These are phyloP conservation scores for Scomber scombrus DNA, from an alignment of 2,113 vertebrate genomes.

Conservation along the genomic window DNA sequence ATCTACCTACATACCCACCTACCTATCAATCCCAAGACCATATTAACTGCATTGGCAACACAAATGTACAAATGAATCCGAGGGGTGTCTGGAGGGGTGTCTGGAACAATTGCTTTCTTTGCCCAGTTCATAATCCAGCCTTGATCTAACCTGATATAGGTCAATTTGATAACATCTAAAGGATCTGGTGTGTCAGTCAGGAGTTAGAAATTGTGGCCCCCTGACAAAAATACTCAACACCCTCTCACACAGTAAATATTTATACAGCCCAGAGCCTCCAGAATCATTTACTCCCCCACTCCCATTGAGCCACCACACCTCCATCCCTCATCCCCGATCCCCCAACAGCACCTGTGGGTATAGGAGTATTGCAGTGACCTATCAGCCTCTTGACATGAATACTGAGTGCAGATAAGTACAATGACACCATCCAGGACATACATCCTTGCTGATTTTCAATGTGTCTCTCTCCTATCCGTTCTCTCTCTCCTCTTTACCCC, in stretches of 20 bases:
- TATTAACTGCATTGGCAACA: no score
- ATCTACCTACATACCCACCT: conserved; percentile 5
- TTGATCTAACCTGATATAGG: no score
- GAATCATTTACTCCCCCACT: not conserved
- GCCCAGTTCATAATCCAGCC: no score
- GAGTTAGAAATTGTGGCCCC: not conserved
- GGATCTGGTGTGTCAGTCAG: not conserved
- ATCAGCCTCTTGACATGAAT: not conserved
- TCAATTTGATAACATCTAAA: no score
- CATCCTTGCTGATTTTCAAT: no score
- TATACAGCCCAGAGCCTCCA: not conserved
- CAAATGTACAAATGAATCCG: no score
- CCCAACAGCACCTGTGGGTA: not conserved
- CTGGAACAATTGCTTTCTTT: no score
- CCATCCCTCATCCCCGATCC: not conserved
- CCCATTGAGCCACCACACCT: not conserved
- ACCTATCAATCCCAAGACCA: not conserved
- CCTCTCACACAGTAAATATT: conserved; percentile 7
- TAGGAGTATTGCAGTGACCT: not conserved
- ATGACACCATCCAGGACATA: not conserved
- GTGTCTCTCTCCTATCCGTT: no score
- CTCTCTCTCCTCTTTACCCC: no score
- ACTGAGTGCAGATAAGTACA: not conserved
- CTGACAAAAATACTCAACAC: not conserved
- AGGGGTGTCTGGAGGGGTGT: no score